These are phyloP conservation scores for Stichopus horrens DNA, from an alignment of 53 echinoderm and acorn worm species.

Conservation along the genomic window DNA sequence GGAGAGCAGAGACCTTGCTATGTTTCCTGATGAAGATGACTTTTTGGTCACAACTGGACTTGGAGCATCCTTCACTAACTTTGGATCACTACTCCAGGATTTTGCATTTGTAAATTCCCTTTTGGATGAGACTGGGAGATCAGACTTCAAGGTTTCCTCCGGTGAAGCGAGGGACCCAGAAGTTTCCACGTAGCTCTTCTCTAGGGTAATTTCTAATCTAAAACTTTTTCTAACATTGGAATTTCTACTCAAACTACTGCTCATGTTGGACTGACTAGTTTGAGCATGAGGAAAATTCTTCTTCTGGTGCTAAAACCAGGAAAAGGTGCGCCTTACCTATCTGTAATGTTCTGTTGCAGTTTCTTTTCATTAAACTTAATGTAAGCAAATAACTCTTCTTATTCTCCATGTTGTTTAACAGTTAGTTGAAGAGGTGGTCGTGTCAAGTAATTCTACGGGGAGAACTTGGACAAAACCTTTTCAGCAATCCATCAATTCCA, in stretches of 20 bases:
- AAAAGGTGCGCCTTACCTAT: background rate
- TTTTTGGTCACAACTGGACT: slow-evolving; percentile 12
- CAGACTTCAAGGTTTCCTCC: slow-evolving; percentile 31
- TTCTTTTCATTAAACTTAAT: background rate
- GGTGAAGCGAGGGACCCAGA: slow-evolving; percentile 1
- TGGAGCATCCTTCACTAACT: slow-evolving; percentile 11
- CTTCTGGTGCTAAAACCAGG: slow-evolving; percentile 4
- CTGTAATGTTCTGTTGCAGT: background rate
- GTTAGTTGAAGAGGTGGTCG: too few relatives aligned
- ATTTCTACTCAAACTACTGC: slow-evolving; percentile 45
- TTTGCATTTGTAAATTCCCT: slow-evolving; percentile 14
- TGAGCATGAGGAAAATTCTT: slow-evolving; percentile 17
- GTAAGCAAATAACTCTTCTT: background rate
- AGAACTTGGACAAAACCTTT: too few relatives aligned
- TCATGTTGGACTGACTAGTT: slow-evolving; percentile 35
- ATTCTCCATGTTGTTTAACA: background rate
- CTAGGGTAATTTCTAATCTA: slow-evolving; percentile 49
- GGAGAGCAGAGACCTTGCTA: background rate
- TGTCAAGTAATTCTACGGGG: too few relatives aligned
- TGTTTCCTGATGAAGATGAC: slow-evolving; percentile 33
- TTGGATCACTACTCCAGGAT: slow-evolving; percentile 39
- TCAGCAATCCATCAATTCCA: too few relatives aligned
- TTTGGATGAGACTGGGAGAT: slow-evolving; percentile 21
- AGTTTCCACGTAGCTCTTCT: slow-evolving; percentile 43
- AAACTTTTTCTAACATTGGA: slow-evolving; percentile 46